Percentiles rank a stretch among this genome's conserved stretches.
Evolutionary conservation across 2,113 vertebrate genomes (phyloP).

Genomic region (Patagioenas fasciata): DNA sequence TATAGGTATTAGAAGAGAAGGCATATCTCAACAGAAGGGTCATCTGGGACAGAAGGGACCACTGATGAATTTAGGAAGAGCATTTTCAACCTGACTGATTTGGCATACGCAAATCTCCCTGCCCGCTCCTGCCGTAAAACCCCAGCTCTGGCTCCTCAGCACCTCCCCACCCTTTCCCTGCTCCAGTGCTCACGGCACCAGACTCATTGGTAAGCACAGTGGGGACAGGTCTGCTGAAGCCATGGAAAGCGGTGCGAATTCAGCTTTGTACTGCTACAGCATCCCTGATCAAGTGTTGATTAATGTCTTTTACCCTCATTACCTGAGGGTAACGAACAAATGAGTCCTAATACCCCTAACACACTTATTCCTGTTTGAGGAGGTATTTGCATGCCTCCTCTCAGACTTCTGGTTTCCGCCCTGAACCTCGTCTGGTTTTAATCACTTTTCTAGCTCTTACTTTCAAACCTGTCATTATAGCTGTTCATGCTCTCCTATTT

Average conservation of each 20-base stretch:
- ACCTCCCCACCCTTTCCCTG: neutral
- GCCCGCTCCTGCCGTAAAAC: neutral
- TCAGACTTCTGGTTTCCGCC: neutral
- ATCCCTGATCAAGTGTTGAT: neutral
- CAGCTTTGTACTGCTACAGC: accelerated
- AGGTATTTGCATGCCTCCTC: neutral
- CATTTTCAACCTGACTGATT: neutral
- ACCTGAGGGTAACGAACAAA: neutral
- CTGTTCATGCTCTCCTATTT: neutral
- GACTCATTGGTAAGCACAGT: neutral
- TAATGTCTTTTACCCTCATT: neutral
- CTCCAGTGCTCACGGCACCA: neutral
- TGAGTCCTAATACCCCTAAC: neutral
- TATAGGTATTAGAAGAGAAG: neutral
- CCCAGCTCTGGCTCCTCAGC: neutral
- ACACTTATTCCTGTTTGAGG: neutral
- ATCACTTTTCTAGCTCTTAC: neutral
- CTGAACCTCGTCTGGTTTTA: neutral
- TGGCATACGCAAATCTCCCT: neutral
- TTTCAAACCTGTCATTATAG: neutral
- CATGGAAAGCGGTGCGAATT: accelerated
- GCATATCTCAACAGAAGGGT: neutral
- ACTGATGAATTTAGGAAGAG: neutral
- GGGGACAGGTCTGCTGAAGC: neutral
- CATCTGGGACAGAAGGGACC: neutral